Conservation (phyloP, 2,797 vertebrate genomes). For the Falco concolor region DNA sequence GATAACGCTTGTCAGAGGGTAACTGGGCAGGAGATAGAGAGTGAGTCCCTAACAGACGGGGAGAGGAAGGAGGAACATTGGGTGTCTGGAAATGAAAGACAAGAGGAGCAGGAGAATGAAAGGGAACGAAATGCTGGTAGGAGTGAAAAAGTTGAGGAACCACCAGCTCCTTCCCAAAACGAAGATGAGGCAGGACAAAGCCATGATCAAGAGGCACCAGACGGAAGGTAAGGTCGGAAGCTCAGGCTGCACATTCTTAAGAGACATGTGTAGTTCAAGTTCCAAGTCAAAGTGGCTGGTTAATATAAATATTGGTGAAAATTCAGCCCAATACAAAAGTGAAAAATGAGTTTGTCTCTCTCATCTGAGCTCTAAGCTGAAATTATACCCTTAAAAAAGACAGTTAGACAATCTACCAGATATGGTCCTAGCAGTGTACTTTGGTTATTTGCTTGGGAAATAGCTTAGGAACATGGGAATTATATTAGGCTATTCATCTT, state of each 20-base stretch:
- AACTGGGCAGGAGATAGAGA: not conserved
- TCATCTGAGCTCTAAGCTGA: not conserved
- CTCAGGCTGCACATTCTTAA: not conserved
- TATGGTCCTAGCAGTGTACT: not conserved
- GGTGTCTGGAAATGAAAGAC: not conserved
- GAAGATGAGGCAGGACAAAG: constrained; percentile 17
- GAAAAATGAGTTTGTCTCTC: not conserved
- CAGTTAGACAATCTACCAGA: not conserved
- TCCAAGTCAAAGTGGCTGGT: not conserved
- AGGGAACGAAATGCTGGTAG: not conserved
- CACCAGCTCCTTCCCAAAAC: not conserved
- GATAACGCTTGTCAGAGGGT: not conserved
- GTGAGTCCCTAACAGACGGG: not conserved
- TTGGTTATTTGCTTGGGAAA: not conserved
- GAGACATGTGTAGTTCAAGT: not conserved
- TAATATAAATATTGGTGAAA: not conserved
- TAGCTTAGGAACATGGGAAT: not conserved
- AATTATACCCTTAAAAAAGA: not conserved
- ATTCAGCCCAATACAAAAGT: not conserved
- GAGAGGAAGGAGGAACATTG: not conserved
- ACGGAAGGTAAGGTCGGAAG: constrained; percentile 45
- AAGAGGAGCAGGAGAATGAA: not conserved
- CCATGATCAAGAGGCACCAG: not conserved
- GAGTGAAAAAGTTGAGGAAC: not conserved
- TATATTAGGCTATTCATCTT: not conserved